Base-by-base conservation (phyloP, 2,113 vertebrate genomes). In the Centropus unirufus region DNA sequence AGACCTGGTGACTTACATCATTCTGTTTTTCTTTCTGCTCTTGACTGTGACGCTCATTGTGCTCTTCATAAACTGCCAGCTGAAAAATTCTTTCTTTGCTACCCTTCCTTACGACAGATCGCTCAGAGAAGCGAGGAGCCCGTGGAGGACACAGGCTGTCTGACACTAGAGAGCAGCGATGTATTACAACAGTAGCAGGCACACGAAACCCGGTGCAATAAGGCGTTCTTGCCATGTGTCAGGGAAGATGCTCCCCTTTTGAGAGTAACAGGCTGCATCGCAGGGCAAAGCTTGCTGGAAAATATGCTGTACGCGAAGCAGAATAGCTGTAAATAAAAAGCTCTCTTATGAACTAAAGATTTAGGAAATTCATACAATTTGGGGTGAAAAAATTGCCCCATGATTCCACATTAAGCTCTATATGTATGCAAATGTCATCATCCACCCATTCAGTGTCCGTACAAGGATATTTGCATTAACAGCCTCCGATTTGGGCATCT, bases 1-100 rank as follows among this genome's bases (percentile, higher is more conserved):
- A 34, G 99, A 99, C 97, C 97, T 99, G 97, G 97, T 98, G 94
- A 99, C 99, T 91, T 99, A 99, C 96, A 96, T 99, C 62, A 98
- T 99, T 87, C 98, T 99, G 89, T 99, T 99, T 98, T 98, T 99
- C 66, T 97, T 99, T 92, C 98, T 99, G 83, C 98, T 99, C 95
- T 96, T 99, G 81, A 97, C 99, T 51, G 99, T 99, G 97, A 98
- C 99, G 36, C 98, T 99, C 70, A 99, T 99, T 62, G 98, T 99
- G 83, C 98, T 99, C 97, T 99, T 99, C 98, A 99, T 99, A 87
- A 99, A 99, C 98, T 99, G 99, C 89, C 99, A 99, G 98, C 98
- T 99, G 93, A 98, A 99, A 97, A 99, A 99, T 97, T 99, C 99
- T 94, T 99, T 99, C 95, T 99, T 99, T 93, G 99, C 99, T 36